These are phyloP conservation scores for Vanessa tameamea DNA, from an alignment of 1,140 invertebrate genomes.

Conservation along the genomic window DNA sequence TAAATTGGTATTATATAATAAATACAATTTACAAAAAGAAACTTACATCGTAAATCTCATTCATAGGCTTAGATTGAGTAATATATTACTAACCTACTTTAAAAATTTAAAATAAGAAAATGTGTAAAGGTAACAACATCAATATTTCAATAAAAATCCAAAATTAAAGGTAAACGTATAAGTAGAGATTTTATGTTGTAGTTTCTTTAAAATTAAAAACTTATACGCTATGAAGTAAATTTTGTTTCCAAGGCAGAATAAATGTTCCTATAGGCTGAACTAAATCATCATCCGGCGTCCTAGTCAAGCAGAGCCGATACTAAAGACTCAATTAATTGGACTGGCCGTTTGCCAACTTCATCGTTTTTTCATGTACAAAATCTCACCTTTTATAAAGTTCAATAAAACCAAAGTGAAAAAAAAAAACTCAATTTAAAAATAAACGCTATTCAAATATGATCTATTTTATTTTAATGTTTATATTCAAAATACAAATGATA, in stretches of 20 bases:
- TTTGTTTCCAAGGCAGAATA: slow-evolving; percentile 3
- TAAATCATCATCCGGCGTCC: slow-evolving; percentile 9
- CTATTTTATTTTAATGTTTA: neutral
- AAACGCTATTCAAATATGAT: neutral
- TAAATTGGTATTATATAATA: no score
- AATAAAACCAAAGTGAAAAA: neutral
- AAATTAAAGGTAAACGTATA: no score
- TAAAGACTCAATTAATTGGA: slow-evolving; percentile 24
- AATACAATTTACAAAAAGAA: no score
- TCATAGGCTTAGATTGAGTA: no score
- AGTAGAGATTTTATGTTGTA: no score
- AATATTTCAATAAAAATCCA: no score
- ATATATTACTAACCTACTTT: no score
- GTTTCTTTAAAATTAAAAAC: neutral
- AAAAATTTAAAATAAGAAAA: no score
- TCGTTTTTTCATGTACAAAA: slow-evolving; percentile 12
- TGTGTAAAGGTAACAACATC: no score
- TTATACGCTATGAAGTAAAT: neutral
- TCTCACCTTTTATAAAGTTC: slow-evolving; percentile 9
- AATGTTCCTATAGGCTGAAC: slow-evolving; percentile 15
- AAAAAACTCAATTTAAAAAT: neutral
- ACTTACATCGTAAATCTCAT: no score
- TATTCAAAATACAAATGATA: no score
- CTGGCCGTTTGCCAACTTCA: slow-evolving; percentile 21
- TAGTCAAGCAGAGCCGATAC: slow-evolving; percentile 28